Evolutionary conservation across 2,888 invertebrate species (phyloP), one percentile per base, ranked within the genome.

Genomic region (Tenthredo scrophulariae): DNA sequence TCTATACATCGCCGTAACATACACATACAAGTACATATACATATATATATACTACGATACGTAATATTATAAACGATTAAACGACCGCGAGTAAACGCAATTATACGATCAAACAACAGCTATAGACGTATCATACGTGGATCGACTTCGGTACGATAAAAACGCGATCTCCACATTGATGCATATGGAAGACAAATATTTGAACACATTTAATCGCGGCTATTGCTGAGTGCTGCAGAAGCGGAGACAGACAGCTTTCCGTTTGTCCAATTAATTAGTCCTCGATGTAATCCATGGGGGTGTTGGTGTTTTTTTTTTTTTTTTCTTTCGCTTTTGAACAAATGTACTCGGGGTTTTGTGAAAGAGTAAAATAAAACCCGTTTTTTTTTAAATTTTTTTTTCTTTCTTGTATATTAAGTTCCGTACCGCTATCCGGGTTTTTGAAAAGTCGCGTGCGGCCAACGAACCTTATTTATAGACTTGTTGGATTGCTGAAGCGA

Each of bases 401-500:
- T 70, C 13, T 4, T 18, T 40, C 43, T 10, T 43, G 10, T 10
- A 4, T 18, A 43, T 22, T 9, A 15, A 74, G 43, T 74, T 74
- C 43, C 43, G 9, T 74, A 74, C 1, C 43, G 40, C 43, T 22
- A 29, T n/a, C n/a, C n/a, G 4, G 22, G 29, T 80, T 62, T 80
- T 22, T n/a, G 6, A 22, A 22, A 62, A 83, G 83, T 67, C 67
- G 83, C 83, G 83, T 83, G 83, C 83, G 83, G 46, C 46, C 46
- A 50, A 67, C 65, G 70, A 54, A 67, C 37, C 18, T 85, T 85
- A 85, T 85, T 85, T 84, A 85, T 85, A 85, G 84, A 85, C 84
- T 85, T 74, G 85, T 83, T 85, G 84, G 62, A 85, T 84, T 75
- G 46, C 37, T 37, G 58, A 46, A 50, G 50, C 29, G 9, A 62